Conservation (phyloP, 2,113 vertebrate genomes). For the Colaptes auratus region DNA sequence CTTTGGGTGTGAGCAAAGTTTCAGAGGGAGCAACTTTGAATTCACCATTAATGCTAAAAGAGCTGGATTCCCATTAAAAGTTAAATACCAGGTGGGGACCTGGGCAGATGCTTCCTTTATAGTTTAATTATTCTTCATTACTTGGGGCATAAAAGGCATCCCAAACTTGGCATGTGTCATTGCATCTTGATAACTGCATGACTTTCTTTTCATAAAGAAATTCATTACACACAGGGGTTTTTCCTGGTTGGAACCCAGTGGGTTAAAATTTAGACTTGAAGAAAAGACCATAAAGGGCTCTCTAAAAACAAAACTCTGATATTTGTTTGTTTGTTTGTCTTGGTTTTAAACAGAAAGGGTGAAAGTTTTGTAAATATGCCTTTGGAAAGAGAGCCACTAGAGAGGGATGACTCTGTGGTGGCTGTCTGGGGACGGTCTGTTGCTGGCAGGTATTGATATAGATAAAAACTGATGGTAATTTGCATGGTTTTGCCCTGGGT, state of each 20-base stretch:
- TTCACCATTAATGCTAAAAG: background rate
- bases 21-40: background rate
- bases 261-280: background rate
- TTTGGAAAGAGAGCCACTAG: rapidly evolving
- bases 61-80: background rate
- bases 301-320: background rate
- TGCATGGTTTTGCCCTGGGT: background rate
- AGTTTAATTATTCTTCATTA: background rate
- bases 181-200: rapidly evolving
- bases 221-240: background rate
- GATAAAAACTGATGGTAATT: background rate
- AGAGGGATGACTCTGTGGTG: rapidly evolving
- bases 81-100: background rate
- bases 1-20: background rate
- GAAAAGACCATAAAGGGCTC: background rate
- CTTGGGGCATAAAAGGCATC: background rate
- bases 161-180: rapidly evolving
- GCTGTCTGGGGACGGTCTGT: background rate
- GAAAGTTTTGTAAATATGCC: background rate
- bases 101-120: background rate
- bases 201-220: background rate
- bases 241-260: background rate
- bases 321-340: background rate
- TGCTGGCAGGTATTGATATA: background rate
- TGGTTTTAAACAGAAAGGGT: background rate